Evolutionary conservation across 2,113 vertebrate genomes (phyloP).

Genomic region (Eclectus roratus): DNA sequence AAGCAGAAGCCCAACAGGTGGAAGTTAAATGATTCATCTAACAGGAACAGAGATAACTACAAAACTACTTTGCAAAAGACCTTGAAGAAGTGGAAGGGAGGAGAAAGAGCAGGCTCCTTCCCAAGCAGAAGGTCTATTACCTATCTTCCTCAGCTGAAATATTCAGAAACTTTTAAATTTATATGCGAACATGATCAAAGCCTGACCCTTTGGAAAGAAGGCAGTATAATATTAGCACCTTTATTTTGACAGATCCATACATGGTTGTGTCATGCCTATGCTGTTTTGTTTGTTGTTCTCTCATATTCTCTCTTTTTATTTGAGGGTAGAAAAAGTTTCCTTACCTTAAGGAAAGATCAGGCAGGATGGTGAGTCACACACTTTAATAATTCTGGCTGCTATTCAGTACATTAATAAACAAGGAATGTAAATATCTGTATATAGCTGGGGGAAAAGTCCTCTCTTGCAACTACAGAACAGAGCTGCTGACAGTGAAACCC

Average conservation of each 20-base stretch:
- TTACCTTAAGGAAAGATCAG: background rate
- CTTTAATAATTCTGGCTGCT: background rate
- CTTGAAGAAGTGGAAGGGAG: background rate
- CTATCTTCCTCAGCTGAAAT: background rate
- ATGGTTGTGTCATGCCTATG: background rate
- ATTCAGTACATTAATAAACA: background rate
- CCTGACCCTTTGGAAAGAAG: background rate
- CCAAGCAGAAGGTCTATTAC: background rate
- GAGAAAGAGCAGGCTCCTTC: background rate
- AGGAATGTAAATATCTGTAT: background rate
- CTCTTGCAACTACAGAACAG: background rate
- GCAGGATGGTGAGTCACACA: background rate
- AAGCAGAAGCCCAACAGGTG: background rate
- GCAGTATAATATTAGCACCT: background rate
- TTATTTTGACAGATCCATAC: background rate
- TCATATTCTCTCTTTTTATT: background rate
- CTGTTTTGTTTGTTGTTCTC: background rate
- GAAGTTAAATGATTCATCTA: background rate
- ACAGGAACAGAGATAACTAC: background rate
- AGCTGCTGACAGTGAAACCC: background rate
- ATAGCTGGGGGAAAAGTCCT: background rate
- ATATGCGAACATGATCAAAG: background rate
- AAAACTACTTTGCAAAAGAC: background rate
- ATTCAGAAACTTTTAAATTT: background rate
- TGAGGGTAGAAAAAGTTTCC: background rate